Evolutionary conservation across 2,888 invertebrate species (phyloP), one percentile per base, ranked within the genome.

Genomic region (Xylocampa areola): DNA sequence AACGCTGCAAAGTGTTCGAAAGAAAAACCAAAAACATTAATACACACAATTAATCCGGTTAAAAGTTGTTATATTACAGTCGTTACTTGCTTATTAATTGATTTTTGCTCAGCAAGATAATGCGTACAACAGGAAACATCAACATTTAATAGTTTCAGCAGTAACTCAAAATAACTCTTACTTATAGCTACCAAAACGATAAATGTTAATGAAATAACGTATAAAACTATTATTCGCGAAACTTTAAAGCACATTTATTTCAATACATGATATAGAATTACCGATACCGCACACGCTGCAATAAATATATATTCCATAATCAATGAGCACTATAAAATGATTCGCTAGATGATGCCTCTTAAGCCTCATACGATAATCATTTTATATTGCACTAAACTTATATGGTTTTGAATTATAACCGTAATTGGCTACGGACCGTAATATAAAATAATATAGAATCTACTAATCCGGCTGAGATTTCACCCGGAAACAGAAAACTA

Each of bases 271-370:
- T 39, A 48, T 47, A 14, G 19, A 47, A 64, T 55, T 32, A 65
- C 14, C 21, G 43, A 29, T 68, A 50, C 14, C 30, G 3, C 40
- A 49, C 14, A 36, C 32, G 39, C 19, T 21, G 30, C 35, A 17
- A 70, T 54, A 48, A 44, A 55, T 48, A 35, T 35, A 6, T 13
- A 63, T 50, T 30, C 14, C 17, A 37, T 49, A 29, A 50, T 27
- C 35, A 45, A 45, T 40, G 27, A 44, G 39, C 6, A 27, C 8
- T 14, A 30, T 44, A 29, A 53, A 45, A 70, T 44, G 27, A 54
- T 39, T 39, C 17, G 27, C 35, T n/a, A 1, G 8, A 65, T 39
- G 13, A 36, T 39, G 35, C 17, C 14, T 70, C 39, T 44, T 64
- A 41, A 44, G 41, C 14, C 10, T 13, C 6, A 11, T 6, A 36